These are phyloP conservation scores for Mystacornis crossleyi DNA, from an alignment of 2,113 vertebrate species.

Conservation along the genomic window DNA sequence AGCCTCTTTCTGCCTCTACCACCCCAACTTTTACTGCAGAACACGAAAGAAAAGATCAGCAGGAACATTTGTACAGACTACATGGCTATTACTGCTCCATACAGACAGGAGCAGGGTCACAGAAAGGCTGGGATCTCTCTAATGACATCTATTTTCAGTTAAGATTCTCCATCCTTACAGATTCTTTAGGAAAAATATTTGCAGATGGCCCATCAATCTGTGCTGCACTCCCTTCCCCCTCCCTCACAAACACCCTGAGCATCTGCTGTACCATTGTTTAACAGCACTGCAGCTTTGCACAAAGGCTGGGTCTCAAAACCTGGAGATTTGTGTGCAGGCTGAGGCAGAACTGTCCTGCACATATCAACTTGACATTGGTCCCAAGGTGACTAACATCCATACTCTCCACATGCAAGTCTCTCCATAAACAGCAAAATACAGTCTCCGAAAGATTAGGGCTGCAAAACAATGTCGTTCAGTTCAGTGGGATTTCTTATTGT, in stretches of 20 bases:
- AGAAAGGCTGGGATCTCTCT: constrained; percentile 45
- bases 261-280: constrained; percentile 63
- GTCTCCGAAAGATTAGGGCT: not conserved
- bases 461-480: not conserved
- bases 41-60: not conserved
- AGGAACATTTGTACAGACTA: not conserved
- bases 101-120: not conserved
- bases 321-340: not conserved
- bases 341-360: not conserved
- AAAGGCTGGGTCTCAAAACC: not conserved
- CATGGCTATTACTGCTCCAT: not conserved
- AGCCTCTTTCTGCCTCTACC: not conserved
- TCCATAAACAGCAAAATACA: not conserved
- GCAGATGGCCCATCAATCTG: constrained; percentile 70
- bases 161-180: constrained; percentile 37
- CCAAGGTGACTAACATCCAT: not conserved
- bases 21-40: not conserved
- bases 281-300: not conserved
- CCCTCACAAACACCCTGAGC: not conserved
- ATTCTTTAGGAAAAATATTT: constrained; percentile 67
- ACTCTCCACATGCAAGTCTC: not conserved
- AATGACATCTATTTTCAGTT: constrained; percentile 60
- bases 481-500: not conserved
- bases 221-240: constrained; percentile 35
- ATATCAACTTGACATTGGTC: not conserved